Conservation (phyloP, 2,113 vertebrate species). For the Chaetodon auriga region DNA sequence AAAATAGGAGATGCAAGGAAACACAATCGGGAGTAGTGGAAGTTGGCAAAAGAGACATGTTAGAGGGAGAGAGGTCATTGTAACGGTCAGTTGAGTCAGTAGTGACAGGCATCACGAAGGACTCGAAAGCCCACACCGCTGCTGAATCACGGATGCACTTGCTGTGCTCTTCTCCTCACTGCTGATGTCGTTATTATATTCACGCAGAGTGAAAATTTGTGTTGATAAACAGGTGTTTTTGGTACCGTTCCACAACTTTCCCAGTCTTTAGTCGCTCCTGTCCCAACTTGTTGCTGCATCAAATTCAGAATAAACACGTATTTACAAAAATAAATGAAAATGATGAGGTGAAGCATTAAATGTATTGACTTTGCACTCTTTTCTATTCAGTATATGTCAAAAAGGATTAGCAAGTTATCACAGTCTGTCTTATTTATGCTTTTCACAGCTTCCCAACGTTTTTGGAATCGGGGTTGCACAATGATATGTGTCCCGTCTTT, state of each 20-base stretch:
- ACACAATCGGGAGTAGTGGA: background rate
- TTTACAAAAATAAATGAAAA: no score
- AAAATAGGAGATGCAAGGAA: slow-evolving; percentile 17
- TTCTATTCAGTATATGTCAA: no score
- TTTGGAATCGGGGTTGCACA: background rate
- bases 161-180: background rate
- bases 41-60: slow-evolving; percentile 2
- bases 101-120: background rate
- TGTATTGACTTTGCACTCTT: no score
- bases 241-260: no score
- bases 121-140: background rate
- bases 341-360: no score
- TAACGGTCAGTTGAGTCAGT: background rate
- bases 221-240: background rate
- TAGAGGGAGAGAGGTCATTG: background rate
- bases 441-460: no score
- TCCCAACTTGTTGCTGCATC: no score
- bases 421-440: no score
- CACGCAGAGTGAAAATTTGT: background rate
- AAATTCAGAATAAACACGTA: no score
- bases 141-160: slow-evolving; percentile 14
- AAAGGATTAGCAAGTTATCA: no score
- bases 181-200: background rate
- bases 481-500: background rate
- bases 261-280: no score